phyloP scores from a whole-genome alignment of 2,888 invertebrate genomes.

The Panopea generosa region DNA sequence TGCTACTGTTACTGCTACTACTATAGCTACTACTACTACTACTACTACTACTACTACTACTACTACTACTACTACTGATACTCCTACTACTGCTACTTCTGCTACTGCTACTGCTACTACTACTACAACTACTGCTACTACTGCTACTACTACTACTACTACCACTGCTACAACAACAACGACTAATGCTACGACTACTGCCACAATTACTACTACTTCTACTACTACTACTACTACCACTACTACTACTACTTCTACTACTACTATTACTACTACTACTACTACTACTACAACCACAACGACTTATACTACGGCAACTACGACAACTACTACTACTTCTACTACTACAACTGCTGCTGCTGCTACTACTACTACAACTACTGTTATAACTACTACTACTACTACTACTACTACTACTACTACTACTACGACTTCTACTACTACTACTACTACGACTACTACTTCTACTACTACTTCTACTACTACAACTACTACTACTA shows the following conservation, averaged over 20 bases:
- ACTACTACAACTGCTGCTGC: neutral
- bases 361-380: too few relatives aligned
- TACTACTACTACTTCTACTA: neutral
- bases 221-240: neutral
- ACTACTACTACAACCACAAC: too few relatives aligned
- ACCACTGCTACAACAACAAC: too few relatives aligned
- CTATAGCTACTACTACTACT: constrained; percentile 1
- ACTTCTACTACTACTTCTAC: constrained; percentile 3
- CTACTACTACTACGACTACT: too few relatives aligned
- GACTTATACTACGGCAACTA: too few relatives aligned
- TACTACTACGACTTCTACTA: too few relatives aligned
- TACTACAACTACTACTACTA: constrained; percentile 1
- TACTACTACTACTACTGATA: too few relatives aligned
- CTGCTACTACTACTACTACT: neutral
- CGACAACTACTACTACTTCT: constrained; percentile 1
- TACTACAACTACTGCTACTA: neutral
- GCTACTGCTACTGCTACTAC: neutral
- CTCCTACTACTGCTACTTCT: too few relatives aligned
- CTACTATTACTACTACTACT: constrained; percentile 1
- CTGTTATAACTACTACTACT: too few relatives aligned
- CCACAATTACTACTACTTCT: neutral
- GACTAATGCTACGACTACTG: neutral
- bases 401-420: too few relatives aligned
- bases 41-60: constrained; percentile 1
- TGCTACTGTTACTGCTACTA: neutral